Base-by-base conservation (phyloP, 2,797 vertebrate genomes). In the Enteromius mattozi region DNA sequence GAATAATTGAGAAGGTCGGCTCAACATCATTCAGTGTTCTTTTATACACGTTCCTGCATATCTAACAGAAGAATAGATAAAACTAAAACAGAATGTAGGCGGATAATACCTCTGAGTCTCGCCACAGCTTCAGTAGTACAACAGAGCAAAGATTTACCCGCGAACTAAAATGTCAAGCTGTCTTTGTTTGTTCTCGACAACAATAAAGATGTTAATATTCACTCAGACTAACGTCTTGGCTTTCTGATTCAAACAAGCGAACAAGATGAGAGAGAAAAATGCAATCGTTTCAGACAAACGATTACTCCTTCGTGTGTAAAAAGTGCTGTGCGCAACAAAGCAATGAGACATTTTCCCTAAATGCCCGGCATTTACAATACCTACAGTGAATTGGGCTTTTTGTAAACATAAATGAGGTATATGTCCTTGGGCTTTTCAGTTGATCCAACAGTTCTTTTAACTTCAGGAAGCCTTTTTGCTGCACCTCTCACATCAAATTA, bases 291-390 rank as follows among this genome's bases (percentile, higher is more conserved):
- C 49, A 85, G 84, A 91, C 89, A 70, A 92, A 91, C 90, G 85
- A 91, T 91, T 92, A 90, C 91, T 84, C 63, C 68, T 85, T 83
- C 78, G 56, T 90, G 59, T 80, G 87, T 74, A 87, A 82, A 65
- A 90, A 84, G 76, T 85, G 88, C 87, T 88, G 83, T 85, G 80
- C 86, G 89, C 88, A 83, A 84, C 89, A 83, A 92, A 93, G 93
- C 92, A 93, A 92, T 88, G 80, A 90, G 92, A 85, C 84, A 70
- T 88, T 92, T 86, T 89, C 88, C 90, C 91, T 94, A 94, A 94
- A 93, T 79, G 92, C 86, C 85, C 87, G 84, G 88, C 88, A 91
- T 95, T 95, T 92, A 92, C 91, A 94, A 93, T 94, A 94, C 92
- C 93, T 94, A 94, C 93, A 94, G 92, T 88, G 87, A 88, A 90